phyloP scores from a whole-genome alignment of 2,797 vertebrate genomes.

The Pangasius djambal region DNA sequence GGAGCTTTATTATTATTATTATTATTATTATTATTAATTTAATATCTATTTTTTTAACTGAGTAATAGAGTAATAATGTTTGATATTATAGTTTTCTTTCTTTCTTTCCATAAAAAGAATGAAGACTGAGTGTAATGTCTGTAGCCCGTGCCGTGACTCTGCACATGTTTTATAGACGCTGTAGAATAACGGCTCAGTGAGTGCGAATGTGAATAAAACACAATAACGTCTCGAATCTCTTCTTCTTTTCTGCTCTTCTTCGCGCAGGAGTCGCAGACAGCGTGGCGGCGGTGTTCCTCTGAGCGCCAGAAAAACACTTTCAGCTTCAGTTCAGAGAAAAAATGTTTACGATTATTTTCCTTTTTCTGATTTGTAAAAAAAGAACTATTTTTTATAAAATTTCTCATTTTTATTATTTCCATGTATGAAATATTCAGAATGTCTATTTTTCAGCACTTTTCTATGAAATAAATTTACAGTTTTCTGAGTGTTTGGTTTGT shows the following conservation, averaged over 20 bases:
- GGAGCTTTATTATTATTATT: no score
- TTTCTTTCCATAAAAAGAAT: no score
- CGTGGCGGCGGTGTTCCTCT: slow-evolving; percentile 82
- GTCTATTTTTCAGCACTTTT: not conserved
- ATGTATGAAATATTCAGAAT: not conserved
- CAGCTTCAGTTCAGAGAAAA: not conserved
- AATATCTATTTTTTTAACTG: no score
- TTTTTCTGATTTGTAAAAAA: not conserved
- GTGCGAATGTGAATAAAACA: not conserved
- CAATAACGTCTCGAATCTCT: not conserved
- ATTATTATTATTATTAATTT: no score
- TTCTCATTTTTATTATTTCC: not conserved
- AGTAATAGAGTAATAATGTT: not conserved
- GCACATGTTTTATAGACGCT: accelerated
- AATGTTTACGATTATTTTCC: not conserved
- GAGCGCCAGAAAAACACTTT: slow-evolving; percentile 50
- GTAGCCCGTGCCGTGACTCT: no score
- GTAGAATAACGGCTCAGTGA: not conserved
- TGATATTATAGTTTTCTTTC: no score
- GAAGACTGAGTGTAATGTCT: no score
- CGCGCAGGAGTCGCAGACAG: slow-evolving; percentile 85
- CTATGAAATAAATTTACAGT: not conserved
- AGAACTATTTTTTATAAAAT: not conserved
- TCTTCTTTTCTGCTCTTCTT: slow-evolving; percentile 15
- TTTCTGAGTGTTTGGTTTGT: not conserved